Conservation (phyloP, 2,888 invertebrate genomes). For the Mimas tiliae region DNA sequence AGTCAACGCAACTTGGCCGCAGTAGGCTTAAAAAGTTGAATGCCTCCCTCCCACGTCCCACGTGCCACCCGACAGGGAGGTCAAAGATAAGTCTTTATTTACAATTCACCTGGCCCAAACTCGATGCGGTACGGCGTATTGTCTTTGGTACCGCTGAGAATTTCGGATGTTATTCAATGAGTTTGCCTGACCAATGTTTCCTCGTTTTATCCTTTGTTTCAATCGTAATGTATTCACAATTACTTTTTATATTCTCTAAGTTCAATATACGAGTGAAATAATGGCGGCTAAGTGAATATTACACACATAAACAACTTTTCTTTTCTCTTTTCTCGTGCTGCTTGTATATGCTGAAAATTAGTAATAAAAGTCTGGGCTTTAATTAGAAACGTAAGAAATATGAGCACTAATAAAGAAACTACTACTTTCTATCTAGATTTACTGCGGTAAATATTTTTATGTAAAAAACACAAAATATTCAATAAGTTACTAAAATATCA, state of each 20-base stretch:
- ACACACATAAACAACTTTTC: background rate
- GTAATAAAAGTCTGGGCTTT: background rate
- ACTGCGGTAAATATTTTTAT: too few species aligned
- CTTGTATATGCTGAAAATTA: background rate
- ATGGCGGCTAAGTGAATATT: background rate
- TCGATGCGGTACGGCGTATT: constrained; percentile 17
- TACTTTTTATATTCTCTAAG: constrained; percentile 1
- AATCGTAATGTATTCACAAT: constrained; percentile 17
- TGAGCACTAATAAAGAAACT: too few species aligned
- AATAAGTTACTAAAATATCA: too few species aligned
- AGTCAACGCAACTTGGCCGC: constrained; percentile 18
- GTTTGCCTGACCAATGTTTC: constrained; percentile 21
- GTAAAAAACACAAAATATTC: too few species aligned
- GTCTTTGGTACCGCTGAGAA: constrained; percentile 25
- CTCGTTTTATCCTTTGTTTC: constrained; percentile 20
- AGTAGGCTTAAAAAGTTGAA: constrained; percentile 25
- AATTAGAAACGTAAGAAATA: too few species aligned
- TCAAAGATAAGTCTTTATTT: constrained; percentile 27
- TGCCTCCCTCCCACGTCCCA: constrained; percentile 20
- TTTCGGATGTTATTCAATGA: constrained; percentile 20
- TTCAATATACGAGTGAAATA: constrained; percentile 13
- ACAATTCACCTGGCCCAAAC: constrained; percentile 21
- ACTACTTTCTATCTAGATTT: too few species aligned
- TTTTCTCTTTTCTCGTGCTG: background rate
- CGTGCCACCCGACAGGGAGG: constrained; percentile 23